Conservation (phyloP, 2,888 invertebrate species). For the Drosophila fulvimacula region DNA sequence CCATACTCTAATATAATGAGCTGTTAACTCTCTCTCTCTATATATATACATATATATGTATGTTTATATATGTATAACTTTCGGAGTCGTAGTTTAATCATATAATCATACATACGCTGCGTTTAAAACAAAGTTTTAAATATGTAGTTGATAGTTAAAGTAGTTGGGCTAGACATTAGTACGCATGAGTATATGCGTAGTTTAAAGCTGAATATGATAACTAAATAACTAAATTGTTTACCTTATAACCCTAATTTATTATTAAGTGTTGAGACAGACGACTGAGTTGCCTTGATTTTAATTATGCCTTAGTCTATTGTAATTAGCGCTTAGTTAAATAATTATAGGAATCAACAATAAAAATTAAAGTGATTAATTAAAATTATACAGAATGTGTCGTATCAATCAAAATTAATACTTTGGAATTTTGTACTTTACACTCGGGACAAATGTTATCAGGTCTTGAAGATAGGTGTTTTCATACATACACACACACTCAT, state of each 20-base stretch:
- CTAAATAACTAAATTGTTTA: slow-evolving; percentile 12
- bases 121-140: slow-evolving; percentile 64
- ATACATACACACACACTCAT: background rate
- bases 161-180: slow-evolving; percentile 36
- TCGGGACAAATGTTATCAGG: slow-evolving; percentile 37
- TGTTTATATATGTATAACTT: background rate
- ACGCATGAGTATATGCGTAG: background rate
- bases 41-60: background rate
- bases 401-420: slow-evolving; percentile 33
- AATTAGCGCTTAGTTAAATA: slow-evolving; percentile 14
- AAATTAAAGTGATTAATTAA: slow-evolving; percentile 47
- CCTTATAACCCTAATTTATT: slow-evolving; percentile 7
- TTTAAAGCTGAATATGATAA: background rate
- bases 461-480: slow-evolving; percentile 12
- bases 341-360: slow-evolving; percentile 27
- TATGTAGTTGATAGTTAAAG: slow-evolving; percentile 48
- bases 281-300: slow-evolving; percentile 31
- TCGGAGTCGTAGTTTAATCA: slow-evolving; percentile 31
- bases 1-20: slow-evolving; percentile 18
- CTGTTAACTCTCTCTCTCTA: slow-evolving; percentile 9
- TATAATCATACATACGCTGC: slow-evolving; percentile 51
- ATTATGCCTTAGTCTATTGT: slow-evolving; percentile 22
- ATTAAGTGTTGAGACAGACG: slow-evolving; percentile 20
- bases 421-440: slow-evolving; percentile 56
- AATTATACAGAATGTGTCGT: slow-evolving; percentile 11